Evolutionary conservation across 2,113 vertebrate species (phyloP).

Genomic region (Albula goreensis): DNA sequence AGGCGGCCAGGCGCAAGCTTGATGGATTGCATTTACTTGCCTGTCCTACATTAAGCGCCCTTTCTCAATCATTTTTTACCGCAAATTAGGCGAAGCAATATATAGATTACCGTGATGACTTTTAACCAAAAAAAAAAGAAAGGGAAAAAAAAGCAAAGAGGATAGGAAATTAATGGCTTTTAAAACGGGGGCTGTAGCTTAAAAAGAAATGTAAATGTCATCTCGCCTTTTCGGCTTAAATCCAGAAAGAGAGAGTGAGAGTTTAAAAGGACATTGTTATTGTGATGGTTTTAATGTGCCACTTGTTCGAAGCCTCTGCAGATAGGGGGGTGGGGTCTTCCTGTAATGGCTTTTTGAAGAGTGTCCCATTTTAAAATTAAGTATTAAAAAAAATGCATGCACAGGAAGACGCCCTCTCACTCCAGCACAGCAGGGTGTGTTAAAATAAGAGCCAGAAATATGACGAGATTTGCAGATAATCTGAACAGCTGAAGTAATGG

Average conservation of each 20-base stretch:
- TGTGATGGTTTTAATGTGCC: slow-evolving; percentile 38
- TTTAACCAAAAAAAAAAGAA: background rate
- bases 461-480: slow-evolving; percentile 39
- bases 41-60: slow-evolving; percentile 87
- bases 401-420: background rate
- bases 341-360: background rate
- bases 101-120: slow-evolving; percentile 72
- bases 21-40: slow-evolving; percentile 85
- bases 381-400: background rate
- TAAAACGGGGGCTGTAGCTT: slow-evolving; percentile 49
- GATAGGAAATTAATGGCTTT: slow-evolving; percentile 68
- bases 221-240: slow-evolving; percentile 30
- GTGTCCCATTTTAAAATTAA: slow-evolving; percentile 21
- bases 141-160: slow-evolving; percentile 62
- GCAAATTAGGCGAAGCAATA: slow-evolving; percentile 81
- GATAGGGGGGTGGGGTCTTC: background rate
- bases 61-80: slow-evolving; percentile 80
- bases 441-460: slow-evolving; percentile 12
- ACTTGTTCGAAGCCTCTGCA: slow-evolving; percentile 21
- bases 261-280: slow-evolving; percentile 38
- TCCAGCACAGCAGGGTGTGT: background rate
- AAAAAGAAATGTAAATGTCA: slow-evolving; percentile 54
- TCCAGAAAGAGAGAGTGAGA: slow-evolving; percentile 13
- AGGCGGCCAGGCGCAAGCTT: slow-evolving; percentile 76
- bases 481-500: slow-evolving; percentile 29